These are phyloP conservation scores for Astyanax mexicanus DNA, from an alignment of 2,797 vertebrate species.

Conservation along the genomic window DNA sequence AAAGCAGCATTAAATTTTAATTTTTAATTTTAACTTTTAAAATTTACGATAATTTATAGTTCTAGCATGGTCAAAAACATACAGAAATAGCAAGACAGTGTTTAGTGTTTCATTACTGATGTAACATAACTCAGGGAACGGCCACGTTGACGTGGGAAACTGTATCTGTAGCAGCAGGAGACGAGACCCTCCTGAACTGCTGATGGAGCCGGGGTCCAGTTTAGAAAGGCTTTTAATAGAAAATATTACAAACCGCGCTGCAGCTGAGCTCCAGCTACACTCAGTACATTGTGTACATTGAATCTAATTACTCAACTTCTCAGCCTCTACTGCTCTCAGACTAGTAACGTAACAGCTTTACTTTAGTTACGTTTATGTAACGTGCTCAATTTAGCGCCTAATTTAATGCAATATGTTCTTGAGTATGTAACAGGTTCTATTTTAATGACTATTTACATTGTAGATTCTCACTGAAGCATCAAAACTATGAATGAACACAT, in stretches of 20 bases:
- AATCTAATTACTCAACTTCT: not conserved
- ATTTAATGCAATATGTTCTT: too few relatives aligned
- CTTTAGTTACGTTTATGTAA: too few relatives aligned
- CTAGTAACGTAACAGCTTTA: not conserved
- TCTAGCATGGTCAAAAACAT: too few relatives aligned
- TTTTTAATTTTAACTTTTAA: too few relatives aligned
- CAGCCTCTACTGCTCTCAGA: not conserved
- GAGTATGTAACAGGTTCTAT: too few relatives aligned
- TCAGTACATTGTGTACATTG: not conserved
- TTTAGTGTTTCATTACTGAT: not conserved
- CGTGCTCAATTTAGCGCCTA: too few relatives aligned
- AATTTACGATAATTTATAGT: too few relatives aligned
- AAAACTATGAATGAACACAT: too few relatives aligned
- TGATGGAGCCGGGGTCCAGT: not conserved
- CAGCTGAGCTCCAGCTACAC: slow-evolving; percentile 20
- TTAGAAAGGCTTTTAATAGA: slow-evolving; percentile 52
- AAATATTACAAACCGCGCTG: not conserved
- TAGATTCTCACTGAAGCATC: too few relatives aligned
- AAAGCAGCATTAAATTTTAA: too few relatives aligned
- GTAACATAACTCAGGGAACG: not conserved
- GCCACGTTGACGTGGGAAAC: not conserved
- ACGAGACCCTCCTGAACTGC: not conserved
- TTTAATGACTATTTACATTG: too few relatives aligned
- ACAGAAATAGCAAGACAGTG: not conserved
- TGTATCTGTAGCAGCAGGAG: not conserved